A percentile compares a stretch with the other conserved stretches of the same genome.
These are phyloP conservation scores for Orthonyx spaldingii DNA, from an alignment of 2,113 vertebrate species.

Conservation along the genomic window DNA sequence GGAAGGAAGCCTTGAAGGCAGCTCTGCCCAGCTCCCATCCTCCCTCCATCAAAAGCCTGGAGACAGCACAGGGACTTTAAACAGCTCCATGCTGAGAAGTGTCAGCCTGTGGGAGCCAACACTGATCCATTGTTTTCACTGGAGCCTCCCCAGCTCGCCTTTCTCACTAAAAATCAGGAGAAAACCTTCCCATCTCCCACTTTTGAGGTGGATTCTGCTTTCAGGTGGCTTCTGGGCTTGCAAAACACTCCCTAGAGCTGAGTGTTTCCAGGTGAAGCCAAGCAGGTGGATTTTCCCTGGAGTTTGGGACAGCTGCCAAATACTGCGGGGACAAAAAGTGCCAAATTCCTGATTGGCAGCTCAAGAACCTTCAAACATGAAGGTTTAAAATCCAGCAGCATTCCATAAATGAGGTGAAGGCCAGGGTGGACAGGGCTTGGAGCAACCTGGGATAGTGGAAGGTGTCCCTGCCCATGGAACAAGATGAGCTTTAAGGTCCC, in stretches of 20 bases:
- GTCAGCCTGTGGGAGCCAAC: background rate
- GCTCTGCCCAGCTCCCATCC: background rate
- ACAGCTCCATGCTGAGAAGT: background rate
- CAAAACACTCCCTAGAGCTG: background rate
- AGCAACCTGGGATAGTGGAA: background rate
- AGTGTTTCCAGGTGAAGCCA: background rate
- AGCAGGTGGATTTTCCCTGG: background rate
- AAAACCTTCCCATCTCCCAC: background rate
- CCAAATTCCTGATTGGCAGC: background rate
- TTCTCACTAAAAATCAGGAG: background rate
- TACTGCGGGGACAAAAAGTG: background rate
- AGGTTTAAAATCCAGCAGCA: background rate
- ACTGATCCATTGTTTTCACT: background rate
- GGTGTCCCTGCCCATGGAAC: background rate
- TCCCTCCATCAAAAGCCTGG: background rate
- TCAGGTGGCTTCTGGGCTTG: background rate
- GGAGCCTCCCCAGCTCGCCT: background rate
- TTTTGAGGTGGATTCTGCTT: background rate
- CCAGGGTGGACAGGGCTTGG: background rate
- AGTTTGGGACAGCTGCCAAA: background rate
- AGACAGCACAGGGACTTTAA: background rate
- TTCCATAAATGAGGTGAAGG: background rate
- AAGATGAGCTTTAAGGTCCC: background rate
- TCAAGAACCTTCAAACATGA: background rate
- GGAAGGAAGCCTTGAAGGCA: background rate